Base-by-base conservation (phyloP, 2,888 invertebrate genomes). In the Chrysodeixis includens region DNA sequence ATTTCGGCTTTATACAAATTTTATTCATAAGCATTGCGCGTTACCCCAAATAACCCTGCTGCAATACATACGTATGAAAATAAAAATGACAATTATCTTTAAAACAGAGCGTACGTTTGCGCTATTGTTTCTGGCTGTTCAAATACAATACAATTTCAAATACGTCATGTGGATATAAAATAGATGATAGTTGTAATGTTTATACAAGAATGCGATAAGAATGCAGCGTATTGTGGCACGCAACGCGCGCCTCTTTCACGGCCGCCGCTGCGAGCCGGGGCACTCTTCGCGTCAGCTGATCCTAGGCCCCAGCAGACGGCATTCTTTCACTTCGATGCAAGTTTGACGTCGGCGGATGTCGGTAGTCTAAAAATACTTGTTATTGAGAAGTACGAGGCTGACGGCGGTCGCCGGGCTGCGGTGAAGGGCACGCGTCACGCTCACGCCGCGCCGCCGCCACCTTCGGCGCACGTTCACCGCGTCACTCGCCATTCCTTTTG, bases 361-460 rank as follows among this genome's bases (percentile, higher is more conserved):
- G 26, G 54, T 16, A 69, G 26, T 53, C 67, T 78, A 78, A 65
- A 69, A 71, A 78, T 78, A 78, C 62, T 64, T 49, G 63, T 67
- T 66, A 69, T 77, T 78, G 73, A 79, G 71, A 64, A 66, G 52
- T 56, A 57, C 69, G 61, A 61, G 62, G 46, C 54, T 59, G 46
- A 10, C 61, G 56, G 12, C 56, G 30, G 49, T 16, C 22, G 59
- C 12, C 22, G 30, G 62, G 12, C 46, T 14, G 55, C 56, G 44
- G 51, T 60, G 78, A 77, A 77, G 76, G 76, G 78, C 40, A n/a
- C 40, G 40, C 40, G 40, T 40, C 40, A n/a, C 40, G 40, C n/a
- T 4, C n/a, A 2, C 78, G 51, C 14, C 55, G 35, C 69, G 14
- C n/a, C 20, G 22, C 5, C n/a, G n/a, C n/a, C n/a, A n/a, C n/a